Evolutionary conservation across 2,888 invertebrate species (phyloP).

Genomic region (Strigamia maritima): DNA sequence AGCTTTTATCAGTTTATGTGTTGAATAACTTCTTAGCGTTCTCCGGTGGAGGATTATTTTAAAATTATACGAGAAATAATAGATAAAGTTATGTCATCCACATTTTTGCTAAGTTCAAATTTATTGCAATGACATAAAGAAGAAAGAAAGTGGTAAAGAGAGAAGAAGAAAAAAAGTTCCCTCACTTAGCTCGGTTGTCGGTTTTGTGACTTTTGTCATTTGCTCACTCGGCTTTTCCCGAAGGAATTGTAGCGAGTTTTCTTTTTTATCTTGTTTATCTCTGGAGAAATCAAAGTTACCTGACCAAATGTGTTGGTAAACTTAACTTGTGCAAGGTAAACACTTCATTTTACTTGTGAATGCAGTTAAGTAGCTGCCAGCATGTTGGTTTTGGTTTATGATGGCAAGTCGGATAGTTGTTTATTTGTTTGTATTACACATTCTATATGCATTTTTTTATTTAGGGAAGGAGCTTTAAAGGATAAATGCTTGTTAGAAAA

Average conservation of each 20-base stretch:
- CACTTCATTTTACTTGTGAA: background rate
- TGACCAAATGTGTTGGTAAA: slow-evolving; percentile 9
- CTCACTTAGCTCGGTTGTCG: background rate
- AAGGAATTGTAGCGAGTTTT: background rate
- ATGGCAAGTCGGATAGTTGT: too few relatives aligned
- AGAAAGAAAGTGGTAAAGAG: background rate
- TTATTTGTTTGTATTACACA: too few relatives aligned
- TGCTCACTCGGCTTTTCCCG: background rate
- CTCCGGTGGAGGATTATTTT: background rate
- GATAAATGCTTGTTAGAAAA: too few relatives aligned
- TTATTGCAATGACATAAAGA: background rate
- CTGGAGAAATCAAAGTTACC: background rate
- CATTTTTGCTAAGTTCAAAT: background rate
- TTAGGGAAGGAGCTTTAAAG: too few relatives aligned
- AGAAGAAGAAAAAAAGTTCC: background rate
- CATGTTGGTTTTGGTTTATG: too few relatives aligned
- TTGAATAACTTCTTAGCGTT: background rate
- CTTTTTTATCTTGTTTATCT: background rate
- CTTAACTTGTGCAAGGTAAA: background rate
- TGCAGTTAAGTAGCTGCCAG: too few relatives aligned
- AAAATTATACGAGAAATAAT: background rate
- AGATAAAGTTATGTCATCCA: background rate
- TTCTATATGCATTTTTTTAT: too few relatives aligned
- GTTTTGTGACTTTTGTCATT: background rate
- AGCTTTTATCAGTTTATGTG: background rate